Percentiles rank a stretch among this genome's conserved stretches.
These are phyloP conservation scores for Drosophila bocki DNA, from an alignment of 1,140 invertebrate genomes.

Conservation along the genomic window DNA sequence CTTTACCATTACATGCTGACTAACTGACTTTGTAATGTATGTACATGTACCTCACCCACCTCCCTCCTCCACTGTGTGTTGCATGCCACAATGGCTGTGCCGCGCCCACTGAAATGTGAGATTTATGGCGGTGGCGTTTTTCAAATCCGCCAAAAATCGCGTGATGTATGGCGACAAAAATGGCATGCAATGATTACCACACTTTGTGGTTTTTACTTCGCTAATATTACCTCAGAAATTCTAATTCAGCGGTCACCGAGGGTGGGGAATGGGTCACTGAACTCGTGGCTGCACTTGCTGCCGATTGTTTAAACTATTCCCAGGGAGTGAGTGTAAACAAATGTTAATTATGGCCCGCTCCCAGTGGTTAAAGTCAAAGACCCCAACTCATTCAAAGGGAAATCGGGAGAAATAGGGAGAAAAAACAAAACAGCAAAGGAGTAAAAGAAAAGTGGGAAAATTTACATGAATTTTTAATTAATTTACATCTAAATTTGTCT, in stretches of 20 bases:
- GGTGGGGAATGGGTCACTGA: constrained; percentile 5
- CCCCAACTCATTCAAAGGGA: constrained; percentile 11
- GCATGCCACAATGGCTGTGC: constrained; percentile 22
- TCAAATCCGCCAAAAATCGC: constrained; percentile 18
- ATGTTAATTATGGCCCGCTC: constrained; percentile 30
- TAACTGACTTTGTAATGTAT: constrained; percentile 27
- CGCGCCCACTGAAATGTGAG: constrained; percentile 14
- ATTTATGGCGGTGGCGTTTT: constrained; percentile 12
- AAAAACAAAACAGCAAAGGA: neutral
- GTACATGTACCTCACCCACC: too few relatives aligned
- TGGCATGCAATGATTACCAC: constrained; percentile 23
- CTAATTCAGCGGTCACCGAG: constrained; percentile 8
- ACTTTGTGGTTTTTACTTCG: constrained; percentile 2
- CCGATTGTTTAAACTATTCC: constrained; percentile 49
- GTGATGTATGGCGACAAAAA: constrained; percentile 20
- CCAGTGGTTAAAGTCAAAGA: constrained; percentile 29
- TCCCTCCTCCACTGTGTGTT: neutral
- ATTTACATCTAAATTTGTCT: constrained; percentile 47
- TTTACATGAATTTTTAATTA: constrained; percentile 52
- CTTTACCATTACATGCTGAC: constrained; percentile 23
- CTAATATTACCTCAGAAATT: constrained; percentile 19
- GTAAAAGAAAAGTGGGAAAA: constrained; percentile 14
- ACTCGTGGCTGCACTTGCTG: constrained; percentile 31
- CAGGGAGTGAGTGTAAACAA: constrained; percentile 40
- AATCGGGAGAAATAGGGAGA: constrained; percentile 1